Percentiles rank a stretch among this genome's conserved stretches.
Conservation (phyloP, 2,888 invertebrate genomes). For the Ornithoptera alexandrae region DNA sequence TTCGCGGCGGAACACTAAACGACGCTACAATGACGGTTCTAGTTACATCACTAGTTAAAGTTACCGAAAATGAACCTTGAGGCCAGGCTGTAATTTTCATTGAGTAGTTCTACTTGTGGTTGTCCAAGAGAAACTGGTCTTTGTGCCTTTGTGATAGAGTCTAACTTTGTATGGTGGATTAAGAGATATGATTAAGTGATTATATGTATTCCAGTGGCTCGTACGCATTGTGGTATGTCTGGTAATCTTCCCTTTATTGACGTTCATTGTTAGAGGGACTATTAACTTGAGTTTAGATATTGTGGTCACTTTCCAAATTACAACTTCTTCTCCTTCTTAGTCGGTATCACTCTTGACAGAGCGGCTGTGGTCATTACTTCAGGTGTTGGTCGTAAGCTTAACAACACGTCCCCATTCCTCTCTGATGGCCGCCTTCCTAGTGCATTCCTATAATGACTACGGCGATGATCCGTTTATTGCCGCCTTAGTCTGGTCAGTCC, state of each 20-base stretch:
- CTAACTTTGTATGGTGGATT: background rate
- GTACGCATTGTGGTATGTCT: conserved; percentile 45
- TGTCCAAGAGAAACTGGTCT: background rate
- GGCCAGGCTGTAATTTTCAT: conserved; percentile 9
- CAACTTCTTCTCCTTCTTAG: no score
- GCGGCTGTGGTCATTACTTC: no score
- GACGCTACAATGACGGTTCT: conserved; percentile 55
- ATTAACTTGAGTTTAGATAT: conserved; percentile 43
- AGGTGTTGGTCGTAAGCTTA: no score
- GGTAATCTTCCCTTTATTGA: conserved; percentile 52
- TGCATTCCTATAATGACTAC: no score
- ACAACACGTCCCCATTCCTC: no score
- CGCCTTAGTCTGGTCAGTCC: no score
- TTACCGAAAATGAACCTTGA: conserved; percentile 13
- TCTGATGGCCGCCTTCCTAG: no score
- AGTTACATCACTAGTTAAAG: conserved; percentile 43
- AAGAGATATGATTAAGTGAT: background rate
- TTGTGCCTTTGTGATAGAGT: background rate
- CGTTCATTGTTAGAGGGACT: conserved; percentile 41
- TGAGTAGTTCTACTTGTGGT: background rate
- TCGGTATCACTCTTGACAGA: no score
- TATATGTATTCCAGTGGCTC: conserved; percentile 30
- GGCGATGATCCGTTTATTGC: no score
- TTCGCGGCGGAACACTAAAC: conserved; percentile 57
- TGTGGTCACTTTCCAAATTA: no score